phyloP scores from a whole-genome alignment of 2,113 vertebrate species.

The Channa argus region DNA sequence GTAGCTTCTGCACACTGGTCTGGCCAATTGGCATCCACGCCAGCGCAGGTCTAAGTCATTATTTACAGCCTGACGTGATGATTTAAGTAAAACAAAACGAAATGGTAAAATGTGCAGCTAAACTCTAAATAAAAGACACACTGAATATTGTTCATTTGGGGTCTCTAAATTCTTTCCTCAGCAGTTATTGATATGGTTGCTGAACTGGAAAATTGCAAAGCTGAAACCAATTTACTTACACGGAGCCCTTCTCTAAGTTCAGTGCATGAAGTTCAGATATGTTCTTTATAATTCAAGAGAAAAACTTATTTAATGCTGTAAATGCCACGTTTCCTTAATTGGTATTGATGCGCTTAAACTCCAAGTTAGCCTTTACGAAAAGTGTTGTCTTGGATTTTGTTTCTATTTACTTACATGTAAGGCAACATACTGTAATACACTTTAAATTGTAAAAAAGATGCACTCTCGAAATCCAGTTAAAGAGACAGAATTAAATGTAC shows the following conservation, averaged over 20 bases:
- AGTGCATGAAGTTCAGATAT: too few species aligned
- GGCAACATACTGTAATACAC: neutral
- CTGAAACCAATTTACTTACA: neutral
- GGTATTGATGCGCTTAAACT: neutral
- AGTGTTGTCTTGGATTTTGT: neutral
- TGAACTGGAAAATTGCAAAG: neutral
- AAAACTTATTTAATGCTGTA: too few species aligned
- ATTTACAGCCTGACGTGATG: too few species aligned
- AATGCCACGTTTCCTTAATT: neutral
- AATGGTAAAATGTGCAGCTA: too few species aligned
- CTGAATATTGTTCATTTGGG: too few species aligned
- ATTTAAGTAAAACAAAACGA: too few species aligned
- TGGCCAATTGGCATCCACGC: too few species aligned
- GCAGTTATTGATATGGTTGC: neutral
- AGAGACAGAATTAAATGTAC: neutral
- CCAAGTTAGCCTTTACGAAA: neutral
- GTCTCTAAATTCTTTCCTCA: neutral
- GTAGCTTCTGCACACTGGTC: too few species aligned
- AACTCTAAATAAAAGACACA: too few species aligned
- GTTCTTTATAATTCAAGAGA: too few species aligned
- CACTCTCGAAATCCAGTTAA: neutral
- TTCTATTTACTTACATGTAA: constrained; percentile 1
- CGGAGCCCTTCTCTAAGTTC: too few species aligned
- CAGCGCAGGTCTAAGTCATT: too few species aligned
- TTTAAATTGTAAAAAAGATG: neutral